Base-by-base conservation (phyloP, 2,113 vertebrate species). In the Tapirus terrestris region DNA sequence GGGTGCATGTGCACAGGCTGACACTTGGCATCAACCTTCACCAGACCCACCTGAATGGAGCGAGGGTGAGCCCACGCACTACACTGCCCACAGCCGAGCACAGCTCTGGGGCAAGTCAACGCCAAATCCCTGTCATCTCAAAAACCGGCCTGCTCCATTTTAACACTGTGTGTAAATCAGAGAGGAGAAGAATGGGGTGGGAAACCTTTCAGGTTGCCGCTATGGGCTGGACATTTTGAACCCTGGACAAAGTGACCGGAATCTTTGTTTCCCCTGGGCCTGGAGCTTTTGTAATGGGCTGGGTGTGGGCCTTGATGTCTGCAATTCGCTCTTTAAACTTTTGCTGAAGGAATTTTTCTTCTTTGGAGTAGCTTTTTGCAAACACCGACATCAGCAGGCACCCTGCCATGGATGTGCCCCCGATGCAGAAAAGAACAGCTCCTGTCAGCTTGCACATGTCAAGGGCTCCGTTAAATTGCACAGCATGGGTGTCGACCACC, bases 261-360 rank as follows among this genome's bases (percentile, higher is more conserved):
- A 99, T 99, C 96, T 99, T 99, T 60, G 99, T 99, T 91, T 99
- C 99, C 89, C 99, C 99, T 0, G 99, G 99, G 23, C 99, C 99
- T 0, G 99, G 99, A 25, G 99, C 99, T 98, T 99, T 99, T 84
- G 99, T 99, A 70, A 99, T 97, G 7, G 99, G 99, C 75, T 99
- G 99, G 51, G 98, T 97, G 18, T 99, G 99, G 76, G 99, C 98
- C 81, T 99, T 99, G 88, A 99, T 98, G 98, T 99, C 99, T 31
- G 99, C 99, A 83, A 99, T 98, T 96, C 99, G 99, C 97, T 99
- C 99, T 97, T 99, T 99, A 98, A 99, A 99, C 98, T 99, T 99
- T 91, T 99, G 99, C 97, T 99, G 99, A 67, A 99, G 99, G 96
- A 99, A 99, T 82, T 99, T 98, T 97, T 99, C 99, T 98, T 99